phyloP scores from a whole-genome alignment of 2,797 vertebrate genomes.

The Gobionotothen gibberifrons region DNA sequence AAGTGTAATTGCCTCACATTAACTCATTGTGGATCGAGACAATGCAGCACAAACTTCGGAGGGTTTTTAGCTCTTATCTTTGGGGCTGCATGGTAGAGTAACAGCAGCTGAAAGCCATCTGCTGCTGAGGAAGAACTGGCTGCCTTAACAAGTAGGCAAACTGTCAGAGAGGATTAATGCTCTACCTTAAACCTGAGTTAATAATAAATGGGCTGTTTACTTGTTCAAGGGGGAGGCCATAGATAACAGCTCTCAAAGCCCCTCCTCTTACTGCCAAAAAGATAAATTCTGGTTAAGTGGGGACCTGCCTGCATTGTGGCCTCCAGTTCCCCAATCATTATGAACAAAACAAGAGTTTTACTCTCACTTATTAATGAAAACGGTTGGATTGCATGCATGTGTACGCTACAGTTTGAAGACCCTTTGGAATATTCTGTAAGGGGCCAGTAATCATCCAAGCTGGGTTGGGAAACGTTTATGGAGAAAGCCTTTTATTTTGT shows the following conservation, averaged over 20 bases:
- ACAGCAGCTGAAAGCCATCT: constrained; percentile 85
- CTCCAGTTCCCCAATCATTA: constrained; percentile 85
- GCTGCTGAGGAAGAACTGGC: constrained; percentile 82
- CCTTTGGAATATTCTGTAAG: constrained; percentile 41
- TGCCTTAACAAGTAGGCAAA: constrained; percentile 89
- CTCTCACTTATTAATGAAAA: constrained; percentile 82
- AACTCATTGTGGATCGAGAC: constrained; percentile 55
- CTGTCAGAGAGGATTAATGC: constrained; percentile 90
- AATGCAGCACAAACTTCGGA: constrained; percentile 58
- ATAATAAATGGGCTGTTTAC: constrained; percentile 93
- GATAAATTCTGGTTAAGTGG: constrained; percentile 91
- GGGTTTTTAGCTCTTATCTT: constrained; percentile 65
- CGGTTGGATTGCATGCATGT: constrained; percentile 75
- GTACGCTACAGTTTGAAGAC: constrained; percentile 53
- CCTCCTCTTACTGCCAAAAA: constrained; percentile 89
- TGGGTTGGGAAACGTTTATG: background rate
- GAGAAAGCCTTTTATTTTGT: too few species aligned
- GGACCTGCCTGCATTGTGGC: constrained; percentile 84
- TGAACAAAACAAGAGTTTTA: constrained; percentile 85
- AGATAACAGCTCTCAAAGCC: constrained; percentile 86
- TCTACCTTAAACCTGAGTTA: constrained; percentile 91
- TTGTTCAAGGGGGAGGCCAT: constrained; percentile 88
- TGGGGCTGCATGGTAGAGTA: constrained; percentile 58
- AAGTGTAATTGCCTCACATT: constrained; percentile 50
- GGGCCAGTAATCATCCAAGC: constrained; percentile 22